Evolutionary conservation across 2,888 invertebrate genomes (phyloP).

Genomic region (Idaea biselata): DNA sequence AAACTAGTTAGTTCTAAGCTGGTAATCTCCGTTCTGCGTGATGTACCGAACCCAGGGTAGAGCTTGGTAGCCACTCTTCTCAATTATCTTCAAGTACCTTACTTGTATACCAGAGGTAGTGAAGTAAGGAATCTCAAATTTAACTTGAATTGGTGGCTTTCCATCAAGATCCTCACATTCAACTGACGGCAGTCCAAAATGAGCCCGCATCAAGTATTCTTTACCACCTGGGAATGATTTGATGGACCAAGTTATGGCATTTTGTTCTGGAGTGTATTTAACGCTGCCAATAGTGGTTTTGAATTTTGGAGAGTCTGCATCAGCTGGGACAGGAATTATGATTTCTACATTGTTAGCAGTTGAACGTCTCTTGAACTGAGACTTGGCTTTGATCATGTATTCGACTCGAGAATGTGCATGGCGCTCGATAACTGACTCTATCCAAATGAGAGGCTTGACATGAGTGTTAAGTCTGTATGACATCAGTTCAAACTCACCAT

Average conservation of each 20-base stretch:
- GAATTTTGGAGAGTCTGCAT: conserved; percentile 99
- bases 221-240: conserved; percentile 99
- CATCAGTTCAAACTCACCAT: conserved; percentile 99
- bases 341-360: conserved; percentile 99
- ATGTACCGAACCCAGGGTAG: conserved; percentile 99
- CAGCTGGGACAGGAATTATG: conserved; percentile 96
- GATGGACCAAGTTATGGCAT: conserved; percentile 98
- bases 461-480: conserved; percentile 98
- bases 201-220: conserved; percentile 98
- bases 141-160: conserved; percentile 98
- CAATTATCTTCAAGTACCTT: conserved; percentile 97
- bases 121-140: conserved; percentile 99
- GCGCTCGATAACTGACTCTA: conserved; percentile 98
- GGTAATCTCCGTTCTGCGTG: conserved; percentile 99
- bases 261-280: conserved; percentile 98
- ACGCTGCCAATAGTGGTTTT: conserved; percentile 98
- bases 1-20: conserved; percentile 92
- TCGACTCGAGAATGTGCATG: conserved; percentile 98
- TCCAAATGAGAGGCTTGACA: conserved; percentile 98
- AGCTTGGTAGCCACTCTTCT: conserved; percentile 99
- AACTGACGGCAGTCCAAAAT: conserved; percentile 98
- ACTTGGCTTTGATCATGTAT: conserved; percentile 99
- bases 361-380: conserved; percentile 97
- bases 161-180: conserved; percentile 96
- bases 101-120: conserved; percentile 99